Evolutionary conservation across 2,797 vertebrate genomes (phyloP), one percentile per base, ranked within the genome.

Genomic region (Intellagama lesueurii): DNA sequence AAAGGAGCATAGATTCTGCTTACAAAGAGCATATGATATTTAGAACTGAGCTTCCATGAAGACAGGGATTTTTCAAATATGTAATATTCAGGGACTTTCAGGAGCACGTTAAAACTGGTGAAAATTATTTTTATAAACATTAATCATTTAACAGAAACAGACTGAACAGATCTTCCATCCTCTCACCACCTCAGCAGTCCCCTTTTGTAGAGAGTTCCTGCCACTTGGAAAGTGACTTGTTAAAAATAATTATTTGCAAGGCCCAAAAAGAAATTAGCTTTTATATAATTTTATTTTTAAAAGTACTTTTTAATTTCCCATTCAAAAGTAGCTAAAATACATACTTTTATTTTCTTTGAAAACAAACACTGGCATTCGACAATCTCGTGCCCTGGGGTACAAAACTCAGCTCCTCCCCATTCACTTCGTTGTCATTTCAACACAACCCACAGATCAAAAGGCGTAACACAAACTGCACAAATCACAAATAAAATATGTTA

Each of bases 21-120:
- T 35, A 90, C 40, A 90, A 89, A 79, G 1, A 64, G 7, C 52
- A 89, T 60, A 64, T n/a, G 0, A 83, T 85, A 87, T 89, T 91
- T 83, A 56, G 0, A 91, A n/a, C 6, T 80, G 60, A 89, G 72
- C 1, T 80, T 44, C 35, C 66, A 0, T 66, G n/a, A 84, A 85
- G 24, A 86, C 87, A 88, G 30, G 0, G 78, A 60, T 76, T 90
- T 90, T 91, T 89, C 69, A 86, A 80, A 90, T 76, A 80, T 56
- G 35, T n/a, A 64, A 52, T 85, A 83, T 40, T 68, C 17, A 81
- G 80, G 79, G 1, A 0, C 56, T 70, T 77, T 75, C 40, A 88
- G 60, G 26, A 30, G 49, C 2, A 49, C 83, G 30, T 14, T 70
- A 85, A 89, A 75, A 89, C 64, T 24, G 19, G 17, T 83, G 12